Conservation (phyloP, 2,888 invertebrate species). For the Tyria jacobaeae region DNA sequence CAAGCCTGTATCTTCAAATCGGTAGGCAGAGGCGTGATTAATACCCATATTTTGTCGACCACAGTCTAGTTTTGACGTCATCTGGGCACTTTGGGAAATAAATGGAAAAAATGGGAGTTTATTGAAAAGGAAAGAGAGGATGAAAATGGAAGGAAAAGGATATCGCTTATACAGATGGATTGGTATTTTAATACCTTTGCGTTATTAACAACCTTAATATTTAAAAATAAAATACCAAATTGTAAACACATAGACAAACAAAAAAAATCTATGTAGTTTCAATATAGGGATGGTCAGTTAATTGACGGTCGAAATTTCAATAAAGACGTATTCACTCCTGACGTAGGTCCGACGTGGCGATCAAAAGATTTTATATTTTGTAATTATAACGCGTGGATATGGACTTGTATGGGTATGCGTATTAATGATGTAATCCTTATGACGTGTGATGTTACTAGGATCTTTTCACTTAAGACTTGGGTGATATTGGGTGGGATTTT, state of each 20-base stretch:
- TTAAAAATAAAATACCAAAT: not conserved
- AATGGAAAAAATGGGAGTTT: too few species aligned
- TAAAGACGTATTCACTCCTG: slow-evolving; percentile 69
- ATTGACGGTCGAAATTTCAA: slow-evolving; percentile 78
- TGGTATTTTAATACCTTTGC: too few species aligned
- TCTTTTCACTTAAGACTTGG: not conserved
- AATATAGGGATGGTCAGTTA: slow-evolving; percentile 61
- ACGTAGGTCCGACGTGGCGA: slow-evolving; percentile 74
- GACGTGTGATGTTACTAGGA: slow-evolving; percentile 20
- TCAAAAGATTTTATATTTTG: slow-evolving; percentile 68
- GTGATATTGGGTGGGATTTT: slow-evolving; percentile 14
- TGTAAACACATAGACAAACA: slow-evolving; percentile 25
- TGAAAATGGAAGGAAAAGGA: too few species aligned
- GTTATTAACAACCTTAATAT: too few species aligned
- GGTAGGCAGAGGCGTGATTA: too few species aligned
- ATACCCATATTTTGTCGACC: too few species aligned
- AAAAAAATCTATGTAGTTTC: not conserved
- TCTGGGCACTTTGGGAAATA: too few species aligned
- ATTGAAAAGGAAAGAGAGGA: too few species aligned
- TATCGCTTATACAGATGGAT: too few species aligned
- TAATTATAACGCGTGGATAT: slow-evolving; percentile 54
- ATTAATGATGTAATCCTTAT: slow-evolving; percentile 55
- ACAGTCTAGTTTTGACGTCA: too few species aligned
- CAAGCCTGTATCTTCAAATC: too few species aligned
- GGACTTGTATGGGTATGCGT: slow-evolving; percentile 47